Evolutionary conservation across 2,113 vertebrate genomes (phyloP).

Genomic region (Madoqua kirkii): DNA sequence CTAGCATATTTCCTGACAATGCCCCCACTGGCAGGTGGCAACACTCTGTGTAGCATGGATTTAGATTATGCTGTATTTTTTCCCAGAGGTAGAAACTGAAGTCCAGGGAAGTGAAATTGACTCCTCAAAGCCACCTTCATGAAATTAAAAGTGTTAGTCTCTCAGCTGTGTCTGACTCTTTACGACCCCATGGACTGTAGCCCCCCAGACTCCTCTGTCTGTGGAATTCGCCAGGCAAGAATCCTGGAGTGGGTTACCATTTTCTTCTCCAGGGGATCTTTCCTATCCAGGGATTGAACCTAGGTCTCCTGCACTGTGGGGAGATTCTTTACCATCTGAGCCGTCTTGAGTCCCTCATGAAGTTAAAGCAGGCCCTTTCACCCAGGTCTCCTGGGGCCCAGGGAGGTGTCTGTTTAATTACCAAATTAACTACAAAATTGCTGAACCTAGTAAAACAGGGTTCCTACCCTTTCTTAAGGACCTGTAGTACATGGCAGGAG

Average conservation of each 20-base stretch:
- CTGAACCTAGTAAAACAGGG: not conserved
- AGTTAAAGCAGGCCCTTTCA: not conserved
- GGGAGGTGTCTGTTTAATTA: not conserved
- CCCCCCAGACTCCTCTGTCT: not conserved
- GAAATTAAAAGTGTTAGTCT: not conserved
- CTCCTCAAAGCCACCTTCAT: not conserved
- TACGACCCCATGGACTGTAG: not conserved
- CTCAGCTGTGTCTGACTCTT: not conserved
- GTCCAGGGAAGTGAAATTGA: not conserved
- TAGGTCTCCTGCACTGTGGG: not conserved
- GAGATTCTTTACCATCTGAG: not conserved
- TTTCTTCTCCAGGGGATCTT: not conserved
- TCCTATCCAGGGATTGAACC: not conserved
- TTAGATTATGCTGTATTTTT: not conserved
- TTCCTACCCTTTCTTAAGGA: not conserved
- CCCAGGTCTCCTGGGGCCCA: not conserved
- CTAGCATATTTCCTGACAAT: not conserved
- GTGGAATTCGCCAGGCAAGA: not conserved
- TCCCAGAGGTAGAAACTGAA: not conserved
- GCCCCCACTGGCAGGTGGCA: not conserved
- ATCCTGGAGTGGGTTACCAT: not conserved
- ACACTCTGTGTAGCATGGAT: not conserved
- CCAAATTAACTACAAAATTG: not conserved
- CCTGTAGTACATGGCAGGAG: not conserved
- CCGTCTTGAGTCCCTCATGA: not conserved